Percentiles rank a stretch among this genome's conserved stretches.
Conservation (phyloP, 2,797 vertebrate species). For the Zenarchopterus dispar region DNA sequence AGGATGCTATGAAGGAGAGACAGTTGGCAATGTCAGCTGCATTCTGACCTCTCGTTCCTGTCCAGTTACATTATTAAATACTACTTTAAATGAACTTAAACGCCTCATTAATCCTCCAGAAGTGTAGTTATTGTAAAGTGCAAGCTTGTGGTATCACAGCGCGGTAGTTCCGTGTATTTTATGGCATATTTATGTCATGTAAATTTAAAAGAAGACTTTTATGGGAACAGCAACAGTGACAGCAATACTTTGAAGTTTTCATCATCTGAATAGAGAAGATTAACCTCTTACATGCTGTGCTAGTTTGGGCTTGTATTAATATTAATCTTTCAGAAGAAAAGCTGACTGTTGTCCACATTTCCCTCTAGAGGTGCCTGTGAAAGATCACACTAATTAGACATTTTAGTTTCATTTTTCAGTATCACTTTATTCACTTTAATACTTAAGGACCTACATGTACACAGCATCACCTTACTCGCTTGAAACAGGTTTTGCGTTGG, state of each 20-base stretch:
- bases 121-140: background rate
- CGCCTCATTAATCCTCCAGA: background rate
- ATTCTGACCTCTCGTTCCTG: no score
- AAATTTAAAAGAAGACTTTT: no score
- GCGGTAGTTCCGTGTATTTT: background rate
- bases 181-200: background rate
- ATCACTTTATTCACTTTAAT: constrained; percentile 25
- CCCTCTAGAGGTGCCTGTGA: constrained; percentile 48
- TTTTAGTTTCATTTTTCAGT: constrained; percentile 46
- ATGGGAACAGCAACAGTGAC: no score
- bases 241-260: no score
- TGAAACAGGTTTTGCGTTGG: constrained; percentile 29
- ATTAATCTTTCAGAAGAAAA: background rate
- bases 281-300: background rate
- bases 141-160: background rate
- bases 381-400: constrained; percentile 42
- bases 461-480: constrained; percentile 67
- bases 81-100: constrained; percentile 1
- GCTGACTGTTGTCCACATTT: background rate
- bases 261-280: no score
- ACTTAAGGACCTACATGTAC: constrained; percentile 58
- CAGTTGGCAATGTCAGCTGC: no score
- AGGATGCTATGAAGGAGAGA: no score
- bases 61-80: background rate
- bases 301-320: background rate